Conservation (phyloP, 1,140 invertebrate genomes). For the Drosophila saltans region DNA sequence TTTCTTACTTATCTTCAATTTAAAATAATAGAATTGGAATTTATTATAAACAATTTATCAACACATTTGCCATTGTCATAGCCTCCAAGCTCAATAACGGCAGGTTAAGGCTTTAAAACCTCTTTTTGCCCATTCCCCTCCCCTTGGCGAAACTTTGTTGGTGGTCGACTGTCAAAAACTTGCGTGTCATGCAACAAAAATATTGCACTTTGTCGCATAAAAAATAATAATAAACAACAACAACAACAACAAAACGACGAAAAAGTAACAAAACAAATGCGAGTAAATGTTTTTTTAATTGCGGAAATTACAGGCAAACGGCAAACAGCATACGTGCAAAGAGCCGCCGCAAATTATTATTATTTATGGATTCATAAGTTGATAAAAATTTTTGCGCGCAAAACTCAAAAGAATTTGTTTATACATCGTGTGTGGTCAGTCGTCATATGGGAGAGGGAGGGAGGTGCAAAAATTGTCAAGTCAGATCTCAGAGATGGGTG, state of each 20-base stretch:
- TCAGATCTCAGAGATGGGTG: background rate
- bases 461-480: constrained; percentile 4
- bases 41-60: constrained; percentile 22
- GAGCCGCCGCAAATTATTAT: constrained; percentile 76
- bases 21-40: constrained; percentile 1
- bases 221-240: constrained; percentile 16
- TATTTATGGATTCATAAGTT: constrained; percentile 79
- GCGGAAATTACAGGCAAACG: constrained; percentile 81
- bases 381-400: constrained; percentile 65
- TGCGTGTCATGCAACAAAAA: constrained; percentile 19
- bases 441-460: background rate
- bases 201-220: constrained; percentile 14
- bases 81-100: constrained; percentile 15
- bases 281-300: constrained; percentile 83
- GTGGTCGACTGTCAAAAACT: constrained; percentile 15
- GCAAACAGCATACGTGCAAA: constrained; percentile 50
- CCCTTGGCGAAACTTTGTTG: constrained; percentile 8
- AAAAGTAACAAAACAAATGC: constrained; percentile 63
- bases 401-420: constrained; percentile 50
- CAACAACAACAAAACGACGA: constrained; percentile 4
- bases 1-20: background rate
- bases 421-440: constrained; percentile 75
- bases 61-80: constrained; percentile 12
- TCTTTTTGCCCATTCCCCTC: background rate
- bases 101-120: constrained; percentile 5